These are phyloP conservation scores for Mesembrinibis cayennensis DNA, from an alignment of 2,113 vertebrate species.

Conservation along the genomic window DNA sequence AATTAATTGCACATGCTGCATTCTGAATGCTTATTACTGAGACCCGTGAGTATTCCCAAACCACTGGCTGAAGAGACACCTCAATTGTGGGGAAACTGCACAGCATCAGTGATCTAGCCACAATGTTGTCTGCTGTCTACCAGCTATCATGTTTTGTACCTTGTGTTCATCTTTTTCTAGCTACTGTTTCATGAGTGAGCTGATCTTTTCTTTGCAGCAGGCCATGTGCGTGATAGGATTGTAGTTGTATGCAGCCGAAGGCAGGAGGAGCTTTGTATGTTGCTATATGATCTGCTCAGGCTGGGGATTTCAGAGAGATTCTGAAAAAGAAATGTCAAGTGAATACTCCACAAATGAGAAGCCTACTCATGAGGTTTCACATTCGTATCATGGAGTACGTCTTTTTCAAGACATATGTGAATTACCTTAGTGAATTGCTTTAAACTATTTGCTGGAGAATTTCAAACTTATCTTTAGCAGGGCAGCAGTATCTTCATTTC, in stretches of 20 bases:
- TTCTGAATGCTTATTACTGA: slow-evolving; percentile 10
- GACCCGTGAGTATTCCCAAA: not conserved
- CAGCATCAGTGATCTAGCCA: not conserved
- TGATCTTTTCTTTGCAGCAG: not conserved
- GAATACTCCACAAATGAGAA: not conserved
- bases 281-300: not conserved
- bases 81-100: not conserved
- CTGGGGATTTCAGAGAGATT: not conserved
- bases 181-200: not conserved
- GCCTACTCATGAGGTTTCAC: not conserved
- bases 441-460: not conserved
- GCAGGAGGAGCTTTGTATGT: not conserved
- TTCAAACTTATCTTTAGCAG: not conserved
- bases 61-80: not conserved
- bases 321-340: not conserved
- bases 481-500: not conserved
- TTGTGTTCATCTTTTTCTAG: not conserved
- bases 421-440: not conserved
- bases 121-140: not conserved
- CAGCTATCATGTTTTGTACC: not conserved
- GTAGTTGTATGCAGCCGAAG: not conserved
- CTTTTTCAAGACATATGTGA: not conserved
- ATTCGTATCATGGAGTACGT: not conserved
- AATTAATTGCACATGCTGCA: not conserved
- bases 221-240: not conserved